A percentile compares a stretch with the other conserved stretches of the same genome.
phyloP scores from a whole-genome alignment of 92 coral and sea anemone species.

The Heteractis magnifica region DNA sequence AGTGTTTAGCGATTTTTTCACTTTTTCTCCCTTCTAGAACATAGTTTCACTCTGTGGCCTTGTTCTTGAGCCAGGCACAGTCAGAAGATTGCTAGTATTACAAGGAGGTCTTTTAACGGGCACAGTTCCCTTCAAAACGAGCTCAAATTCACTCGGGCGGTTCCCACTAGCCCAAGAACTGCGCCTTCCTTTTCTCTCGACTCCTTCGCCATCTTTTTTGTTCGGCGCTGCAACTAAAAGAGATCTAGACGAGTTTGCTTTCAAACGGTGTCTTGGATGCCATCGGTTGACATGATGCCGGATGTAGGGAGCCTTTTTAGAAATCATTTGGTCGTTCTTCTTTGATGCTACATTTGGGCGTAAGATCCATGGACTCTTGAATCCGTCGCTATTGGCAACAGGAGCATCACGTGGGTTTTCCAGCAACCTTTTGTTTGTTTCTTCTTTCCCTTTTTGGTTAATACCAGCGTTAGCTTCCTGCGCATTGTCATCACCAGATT shows the following conservation, averaged over 20 bases:
- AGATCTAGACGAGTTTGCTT: conserved; percentile 8
- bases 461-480: not conserved
- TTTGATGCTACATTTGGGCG: not conserved
- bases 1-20: not conserved
- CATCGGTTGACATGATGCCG: not conserved
- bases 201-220: conserved; percentile 6
- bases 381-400: not conserved
- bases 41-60: conserved; percentile 37
- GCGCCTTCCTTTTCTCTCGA: not conserved
- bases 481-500: not conserved
- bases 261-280: not conserved
- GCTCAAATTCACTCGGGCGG: conserved; percentile 12
- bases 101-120: conserved; percentile 34
- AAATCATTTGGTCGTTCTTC: not conserved
- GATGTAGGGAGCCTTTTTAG: not conserved
- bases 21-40: not conserved
- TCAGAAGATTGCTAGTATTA: conserved; percentile 8
- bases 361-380: conserved; percentile 20
- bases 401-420: not conserved
- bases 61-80: conserved; percentile 21
- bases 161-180: conserved; percentile 41
- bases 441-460: not conserved
- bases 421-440: not conserved
- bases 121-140: conserved; percentile 28
- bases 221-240: not conserved